phyloP scores from a whole-genome alignment of 2,797 vertebrate species.

The Muraenolepis orangiensis region DNA sequence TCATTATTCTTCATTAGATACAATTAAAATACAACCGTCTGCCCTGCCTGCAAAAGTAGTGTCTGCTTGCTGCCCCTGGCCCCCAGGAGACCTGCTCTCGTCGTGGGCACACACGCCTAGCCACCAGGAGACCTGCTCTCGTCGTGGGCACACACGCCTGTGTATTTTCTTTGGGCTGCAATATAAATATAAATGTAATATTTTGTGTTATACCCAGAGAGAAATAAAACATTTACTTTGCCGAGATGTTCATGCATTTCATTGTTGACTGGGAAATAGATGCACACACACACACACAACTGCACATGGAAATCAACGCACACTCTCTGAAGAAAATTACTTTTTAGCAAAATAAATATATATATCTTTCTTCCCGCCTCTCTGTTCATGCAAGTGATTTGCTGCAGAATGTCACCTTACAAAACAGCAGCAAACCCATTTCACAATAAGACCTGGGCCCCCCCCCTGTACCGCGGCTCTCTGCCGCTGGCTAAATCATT shows the following conservation, averaged over 20 bases:
- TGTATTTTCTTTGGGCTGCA: slow-evolving; percentile 73
- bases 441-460: slow-evolving; percentile 60
- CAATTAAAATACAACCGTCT: slow-evolving; percentile 74
- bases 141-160: no score
- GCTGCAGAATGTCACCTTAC: slow-evolving; percentile 84
- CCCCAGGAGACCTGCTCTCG: no score
- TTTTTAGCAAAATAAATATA: slow-evolving; percentile 84
- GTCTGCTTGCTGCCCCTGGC: slow-evolving; percentile 49
- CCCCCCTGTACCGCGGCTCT: slow-evolving; percentile 42
- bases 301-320: slow-evolving; percentile 75
- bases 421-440: slow-evolving; percentile 70
- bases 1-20: slow-evolving; percentile 82
- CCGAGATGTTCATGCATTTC: slow-evolving; percentile 70
- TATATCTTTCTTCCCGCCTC: slow-evolving; percentile 72
- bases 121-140: no score
- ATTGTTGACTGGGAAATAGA: slow-evolving; percentile 71
- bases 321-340: slow-evolving; percentile 79
- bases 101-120: no score
- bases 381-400: slow-evolving; percentile 84
- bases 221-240: slow-evolving; percentile 76
- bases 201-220: slow-evolving; percentile 77
- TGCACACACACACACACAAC: no score
- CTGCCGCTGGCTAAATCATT: slow-evolving; percentile 81
- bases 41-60: slow-evolving; percentile 65
- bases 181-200: slow-evolving; percentile 51